Base-by-base conservation (phyloP, 2,888 invertebrate species). In the Geophilus truncorum region DNA sequence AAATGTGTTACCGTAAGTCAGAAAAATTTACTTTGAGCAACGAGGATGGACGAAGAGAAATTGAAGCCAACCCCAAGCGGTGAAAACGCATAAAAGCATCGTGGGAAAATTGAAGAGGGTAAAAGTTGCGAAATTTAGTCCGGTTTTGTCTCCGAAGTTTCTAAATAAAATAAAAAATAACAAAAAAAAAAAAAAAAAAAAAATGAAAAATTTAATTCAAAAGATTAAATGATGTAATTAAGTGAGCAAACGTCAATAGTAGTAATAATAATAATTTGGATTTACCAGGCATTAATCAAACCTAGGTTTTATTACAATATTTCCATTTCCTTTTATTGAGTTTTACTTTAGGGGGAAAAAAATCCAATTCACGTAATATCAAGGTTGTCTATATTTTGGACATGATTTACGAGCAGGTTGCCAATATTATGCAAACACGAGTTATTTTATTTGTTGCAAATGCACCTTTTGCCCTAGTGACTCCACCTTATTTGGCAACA, bases 101-200 rank as follows among this genome's bases (percentile, higher is more conserved):
- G 79, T 79, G 10, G 79, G 79, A 23, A 62, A 51, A 62, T 79
- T 79, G 79, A 79, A 79, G 28, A 79, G 30, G 2, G 34, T 51
- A 9, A 28, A 79, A 51, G 79, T 79, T 2, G 79, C 79, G n/a
- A 79, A 79, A 36, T 79, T 79, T 2, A 79, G 62, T 6, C 79
- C 79, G 7, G 79, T 62, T 6, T 28, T 23, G 21, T 30, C 28
- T 2, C 79, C 79, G 28, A 34, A 79, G 0, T 12, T 15, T 23
- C 79, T 79, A 28, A 5, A 57, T 30, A 25, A 79, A 79, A 79
- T 40, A 79, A 21, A 10, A 51, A 30, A 25, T 75, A 12, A 75
- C 7, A 34, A 34, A 7, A 34, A 34, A 34, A 7, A 34, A 34
- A 34, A 5, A 34, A 34, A 5, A 40, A 40, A 40, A 40, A 40